Conservation (phyloP, 2,113 vertebrate genomes). For the Vulpes ferrilata region DNA sequence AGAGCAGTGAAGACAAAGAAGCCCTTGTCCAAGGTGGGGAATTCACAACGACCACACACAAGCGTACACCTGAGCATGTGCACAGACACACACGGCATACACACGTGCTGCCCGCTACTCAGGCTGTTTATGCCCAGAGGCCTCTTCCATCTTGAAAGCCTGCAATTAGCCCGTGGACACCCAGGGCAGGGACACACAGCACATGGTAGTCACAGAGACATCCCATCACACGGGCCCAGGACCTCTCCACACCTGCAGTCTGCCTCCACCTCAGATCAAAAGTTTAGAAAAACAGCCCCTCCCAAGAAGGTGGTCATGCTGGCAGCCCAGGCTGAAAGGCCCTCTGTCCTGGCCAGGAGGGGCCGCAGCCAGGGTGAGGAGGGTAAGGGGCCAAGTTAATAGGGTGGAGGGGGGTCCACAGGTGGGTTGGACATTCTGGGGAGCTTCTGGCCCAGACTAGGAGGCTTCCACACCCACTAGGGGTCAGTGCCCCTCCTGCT, state of each 20-base stretch:
- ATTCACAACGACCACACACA: conserved; percentile 71
- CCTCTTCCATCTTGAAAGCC: neutral
- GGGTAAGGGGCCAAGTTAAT: neutral
- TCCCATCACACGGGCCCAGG: neutral
- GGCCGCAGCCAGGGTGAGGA: neutral
- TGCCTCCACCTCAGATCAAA: conserved; percentile 83
- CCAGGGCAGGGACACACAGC: neutral
- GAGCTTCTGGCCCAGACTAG: neutral
- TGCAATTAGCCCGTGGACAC: neutral
- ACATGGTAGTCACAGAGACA: neutral
- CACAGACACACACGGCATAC: neutral
- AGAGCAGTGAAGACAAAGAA: conserved; percentile 87
- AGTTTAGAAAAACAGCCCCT: conserved; percentile 86
- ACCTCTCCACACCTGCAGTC: neutral
- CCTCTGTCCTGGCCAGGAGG: neutral
- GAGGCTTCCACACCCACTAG: neutral
- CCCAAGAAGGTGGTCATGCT: neutral
- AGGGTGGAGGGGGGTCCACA: neutral
- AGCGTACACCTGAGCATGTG: neutral
- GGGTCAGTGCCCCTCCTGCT: neutral
- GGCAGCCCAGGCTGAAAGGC: conserved; percentile 51
- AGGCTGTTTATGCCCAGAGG: neutral
- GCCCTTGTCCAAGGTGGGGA: conserved; percentile 87
- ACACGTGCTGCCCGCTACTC: neutral
- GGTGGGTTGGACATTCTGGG: neutral